Evolutionary conservation across 2,113 vertebrate genomes (phyloP), one percentile per base, ranked within the genome.

Genomic region (Marmota flaviventris): DNA sequence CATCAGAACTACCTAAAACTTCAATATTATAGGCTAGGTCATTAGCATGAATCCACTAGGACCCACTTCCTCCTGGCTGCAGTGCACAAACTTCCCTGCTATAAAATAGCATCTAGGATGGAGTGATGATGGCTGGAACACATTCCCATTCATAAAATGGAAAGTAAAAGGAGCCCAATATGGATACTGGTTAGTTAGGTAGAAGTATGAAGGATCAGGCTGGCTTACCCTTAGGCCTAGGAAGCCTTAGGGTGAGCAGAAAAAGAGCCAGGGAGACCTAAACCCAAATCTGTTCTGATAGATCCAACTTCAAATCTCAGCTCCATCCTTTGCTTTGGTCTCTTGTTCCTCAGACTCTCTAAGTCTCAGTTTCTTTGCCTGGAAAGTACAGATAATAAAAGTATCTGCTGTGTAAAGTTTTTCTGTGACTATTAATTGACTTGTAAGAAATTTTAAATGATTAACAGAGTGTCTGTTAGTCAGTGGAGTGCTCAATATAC

Each of bases 341-440:
- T 37, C 56, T 8, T 29, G 32, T 5, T 39, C 56, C 45, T 76
- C 56, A 32, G 14, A 9, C 17, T 39, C 32, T 77, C 10, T 77
- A 51, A 93, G 72, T 34, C 25, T 93, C 20, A 22, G 29, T 45
- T 93, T 79, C 73, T 83, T 82, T 77, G 34, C 32, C 79, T 89
- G 45, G 70, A 70, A 93, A 89, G 82, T 90, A 14, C 12, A 93
- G 42, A 76, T 65, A 86, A 29, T 63, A 63, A 92, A 92, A 13
- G 1, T 76, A 11, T 48, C 73, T n/a, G 14, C 27, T 13, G 2
- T 22, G 3, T 42, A 86, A 85, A 34, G 25, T 82, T 78, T 8
- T 70, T 51, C 45, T 56, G 2, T 45, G 29, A 90, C 45, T 78
- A 53, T 76, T 32, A 90, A 92, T 81, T 95, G 45, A 91, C 10